phyloP scores from a whole-genome alignment of 2,113 vertebrate genomes.

The Thermophis baileyi region DNA sequence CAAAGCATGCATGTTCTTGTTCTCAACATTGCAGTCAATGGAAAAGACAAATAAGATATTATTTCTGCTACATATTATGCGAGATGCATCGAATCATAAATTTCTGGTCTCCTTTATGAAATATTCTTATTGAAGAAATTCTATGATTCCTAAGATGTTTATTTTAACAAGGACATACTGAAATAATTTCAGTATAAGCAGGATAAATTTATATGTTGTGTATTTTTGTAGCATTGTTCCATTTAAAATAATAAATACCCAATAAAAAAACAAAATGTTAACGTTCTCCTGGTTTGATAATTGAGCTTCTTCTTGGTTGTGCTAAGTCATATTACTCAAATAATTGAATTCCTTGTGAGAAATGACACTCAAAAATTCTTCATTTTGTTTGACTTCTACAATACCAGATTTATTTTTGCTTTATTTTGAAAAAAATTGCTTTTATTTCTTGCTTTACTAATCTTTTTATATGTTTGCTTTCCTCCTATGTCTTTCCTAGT shows the following conservation, averaged over 20 bases:
- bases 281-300: not conserved
- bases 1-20: not conserved
- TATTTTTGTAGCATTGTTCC: not conserved
- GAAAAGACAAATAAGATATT: not conserved
- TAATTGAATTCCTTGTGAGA: constrained; percentile 53
- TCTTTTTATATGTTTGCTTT: constrained; percentile 76
- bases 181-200: not conserved
- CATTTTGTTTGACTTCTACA: constrained; percentile 57
- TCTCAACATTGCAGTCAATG: not conserved
- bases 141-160: not conserved
- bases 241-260: not conserved
- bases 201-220: not conserved
- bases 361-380: constrained; percentile 54
- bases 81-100: not conserved
- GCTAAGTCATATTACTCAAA: constrained; percentile 37
- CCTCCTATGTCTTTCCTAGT: constrained; percentile 78
- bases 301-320: constrained; percentile 61
- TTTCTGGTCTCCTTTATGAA: constrained; percentile 3
- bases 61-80: not conserved
- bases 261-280: not conserved
- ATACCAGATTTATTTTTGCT: constrained; percentile 56
- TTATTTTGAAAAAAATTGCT: constrained; percentile 61
- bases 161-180: not conserved
- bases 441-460: constrained; percentile 70
- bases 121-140: not conserved